A percentile compares a stretch with the other conserved stretches of the same genome.
Conservation (phyloP, 2,113 vertebrate species). For the Dryoscopus gambensis region DNA sequence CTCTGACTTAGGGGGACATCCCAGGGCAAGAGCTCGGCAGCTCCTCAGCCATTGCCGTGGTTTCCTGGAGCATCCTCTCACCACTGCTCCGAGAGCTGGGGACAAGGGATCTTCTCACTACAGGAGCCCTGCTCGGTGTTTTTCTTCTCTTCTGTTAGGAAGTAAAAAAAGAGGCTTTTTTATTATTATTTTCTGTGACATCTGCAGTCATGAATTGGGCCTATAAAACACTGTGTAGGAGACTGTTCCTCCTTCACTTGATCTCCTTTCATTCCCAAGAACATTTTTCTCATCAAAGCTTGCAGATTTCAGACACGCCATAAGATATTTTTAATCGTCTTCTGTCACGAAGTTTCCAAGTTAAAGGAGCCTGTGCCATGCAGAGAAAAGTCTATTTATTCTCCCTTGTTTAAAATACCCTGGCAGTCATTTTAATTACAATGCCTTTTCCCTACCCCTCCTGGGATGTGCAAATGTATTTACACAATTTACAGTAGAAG, state of each 20-base stretch:
- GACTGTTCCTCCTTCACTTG: constrained; percentile 55
- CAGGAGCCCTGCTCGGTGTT: neutral
- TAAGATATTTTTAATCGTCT: constrained; percentile 68
- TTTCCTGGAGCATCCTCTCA: neutral
- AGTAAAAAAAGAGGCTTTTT: neutral
- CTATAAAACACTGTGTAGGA: constrained; percentile 47
- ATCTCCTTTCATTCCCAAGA: constrained; percentile 53
- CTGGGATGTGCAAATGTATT: constrained; percentile 5
- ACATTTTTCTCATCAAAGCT: constrained; percentile 59
- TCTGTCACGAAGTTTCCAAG: constrained; percentile 62
- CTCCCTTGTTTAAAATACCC: constrained; percentile 53
- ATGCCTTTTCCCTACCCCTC: constrained; percentile 1
- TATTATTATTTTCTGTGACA: constrained; percentile 23
- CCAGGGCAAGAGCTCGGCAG: neutral
- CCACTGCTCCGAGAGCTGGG: rapidly evolving
- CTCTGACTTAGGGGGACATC: neutral
- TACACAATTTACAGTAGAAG: constrained; percentile 37
- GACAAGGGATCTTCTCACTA: neutral
- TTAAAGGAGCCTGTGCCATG: constrained; percentile 45
- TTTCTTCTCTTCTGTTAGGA: neutral
- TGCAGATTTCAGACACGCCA: constrained; percentile 49
- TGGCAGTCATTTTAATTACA: constrained; percentile 49
- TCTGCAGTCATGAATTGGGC: constrained; percentile 47
- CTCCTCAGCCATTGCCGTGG: neutral
- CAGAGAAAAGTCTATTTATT: constrained; percentile 54